These are phyloP conservation scores for Salvator merianae DNA, from an alignment of 2,113 vertebrate species.

Conservation along the genomic window DNA sequence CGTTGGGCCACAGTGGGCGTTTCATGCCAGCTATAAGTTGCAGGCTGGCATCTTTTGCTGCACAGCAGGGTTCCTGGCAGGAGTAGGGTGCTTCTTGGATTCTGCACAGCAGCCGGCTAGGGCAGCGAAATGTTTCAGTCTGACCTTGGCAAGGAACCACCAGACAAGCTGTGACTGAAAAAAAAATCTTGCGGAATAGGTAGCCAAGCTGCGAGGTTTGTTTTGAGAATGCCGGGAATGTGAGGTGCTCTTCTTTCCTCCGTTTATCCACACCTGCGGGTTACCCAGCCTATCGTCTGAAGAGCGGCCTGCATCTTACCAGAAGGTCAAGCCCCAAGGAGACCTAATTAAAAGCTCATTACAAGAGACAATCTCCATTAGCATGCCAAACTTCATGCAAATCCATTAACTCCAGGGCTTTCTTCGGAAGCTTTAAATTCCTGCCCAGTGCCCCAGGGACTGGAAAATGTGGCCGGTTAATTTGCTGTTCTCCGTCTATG, in stretches of 20 bases:
- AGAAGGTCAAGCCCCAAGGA: conserved; percentile 76
- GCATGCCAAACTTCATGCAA: conserved; percentile 73
- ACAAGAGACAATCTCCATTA: conserved; percentile 75
- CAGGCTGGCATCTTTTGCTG: not conserved
- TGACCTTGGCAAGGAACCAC: not conserved
- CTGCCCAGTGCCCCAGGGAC: conserved; percentile 66
- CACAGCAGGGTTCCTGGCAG: not conserved
- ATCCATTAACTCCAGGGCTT: conserved; percentile 68
- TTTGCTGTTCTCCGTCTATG: conserved; percentile 68
- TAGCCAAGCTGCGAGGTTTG: not conserved
- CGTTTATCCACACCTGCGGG: conserved; percentile 53
- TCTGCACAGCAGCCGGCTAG: not conserved
- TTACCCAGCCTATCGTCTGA: conserved; percentile 53
- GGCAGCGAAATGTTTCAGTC: not conserved
- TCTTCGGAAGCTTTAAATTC: conserved; percentile 71
- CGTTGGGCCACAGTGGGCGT: no score
- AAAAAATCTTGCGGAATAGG: not conserved
- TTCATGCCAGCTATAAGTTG: not conserved
- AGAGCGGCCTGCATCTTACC: conserved; percentile 58
- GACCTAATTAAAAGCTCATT: conserved; percentile 82
- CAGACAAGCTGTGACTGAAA: not conserved
- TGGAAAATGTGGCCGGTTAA: conserved; percentile 69
- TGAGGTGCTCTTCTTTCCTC: conserved; percentile 21
- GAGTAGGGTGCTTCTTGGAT: not conserved
- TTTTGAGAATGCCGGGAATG: conserved; percentile 33